Evolutionary conservation across 2,888 invertebrate species (phyloP).

Genomic region (Cantharis nigra): DNA sequence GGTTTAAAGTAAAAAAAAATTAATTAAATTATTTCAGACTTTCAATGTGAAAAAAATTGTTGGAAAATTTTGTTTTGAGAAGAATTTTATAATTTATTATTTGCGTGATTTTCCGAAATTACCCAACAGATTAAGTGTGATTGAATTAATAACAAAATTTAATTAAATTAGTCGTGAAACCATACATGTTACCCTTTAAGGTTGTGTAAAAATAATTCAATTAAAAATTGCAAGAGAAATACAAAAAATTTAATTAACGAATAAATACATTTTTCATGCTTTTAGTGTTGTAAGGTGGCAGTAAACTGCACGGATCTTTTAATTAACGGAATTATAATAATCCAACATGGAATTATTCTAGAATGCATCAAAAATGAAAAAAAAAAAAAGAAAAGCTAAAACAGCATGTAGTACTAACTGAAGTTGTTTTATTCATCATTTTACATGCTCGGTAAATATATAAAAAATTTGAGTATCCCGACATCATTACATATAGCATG

Average conservation of each 20-base stretch:
- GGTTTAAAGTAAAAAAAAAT: background rate
- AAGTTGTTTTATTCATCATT: background rate
- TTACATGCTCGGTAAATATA: background rate
- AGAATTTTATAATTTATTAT: background rate
- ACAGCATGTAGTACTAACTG: background rate
- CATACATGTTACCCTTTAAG: background rate
- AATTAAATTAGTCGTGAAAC: background rate
- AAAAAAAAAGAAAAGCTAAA: background rate
- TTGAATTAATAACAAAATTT: background rate
- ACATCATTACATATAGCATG: background rate
- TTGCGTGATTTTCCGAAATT: background rate
- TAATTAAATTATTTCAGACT: background rate
- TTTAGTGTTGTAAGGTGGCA: background rate
- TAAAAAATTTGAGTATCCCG: background rate
- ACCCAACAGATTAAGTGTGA: background rate
- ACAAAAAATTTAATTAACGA: background rate
- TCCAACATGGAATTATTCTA: background rate
- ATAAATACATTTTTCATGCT: background rate
- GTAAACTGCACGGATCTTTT: background rate
- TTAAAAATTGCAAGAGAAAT: background rate
- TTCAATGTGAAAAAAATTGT: background rate
- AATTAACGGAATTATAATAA: background rate
- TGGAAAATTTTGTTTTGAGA: background rate
- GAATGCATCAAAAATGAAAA: too few relatives aligned
- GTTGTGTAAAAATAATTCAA: background rate